Percentiles rank a stretch among this genome's conserved stretches.
phyloP scores from a whole-genome alignment of 2,113 vertebrate species.

The Pitta sordida region DNA sequence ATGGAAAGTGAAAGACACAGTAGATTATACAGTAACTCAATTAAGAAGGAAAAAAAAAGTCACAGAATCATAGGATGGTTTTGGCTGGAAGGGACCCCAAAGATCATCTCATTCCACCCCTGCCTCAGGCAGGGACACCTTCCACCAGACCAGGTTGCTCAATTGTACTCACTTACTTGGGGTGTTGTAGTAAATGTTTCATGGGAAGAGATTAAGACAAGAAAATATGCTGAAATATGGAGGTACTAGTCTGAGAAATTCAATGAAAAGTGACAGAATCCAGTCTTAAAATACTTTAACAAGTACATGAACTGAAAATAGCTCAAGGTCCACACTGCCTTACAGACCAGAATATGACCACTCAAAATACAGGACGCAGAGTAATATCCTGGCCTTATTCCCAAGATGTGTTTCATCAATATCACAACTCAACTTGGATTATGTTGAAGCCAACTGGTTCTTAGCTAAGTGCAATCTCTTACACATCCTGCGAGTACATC shows the following conservation, averaged over 20 bases:
- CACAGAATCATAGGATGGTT: not conserved
- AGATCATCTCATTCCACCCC: not conserved
- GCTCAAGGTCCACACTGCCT: not conserved
- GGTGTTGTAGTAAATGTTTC: not conserved
- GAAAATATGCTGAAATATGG: not conserved
- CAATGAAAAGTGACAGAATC: not conserved
- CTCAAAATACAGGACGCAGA: not conserved
- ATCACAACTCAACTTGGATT: not conserved
- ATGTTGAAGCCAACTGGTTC: not conserved
- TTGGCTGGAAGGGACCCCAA: not conserved
- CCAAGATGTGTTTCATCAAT: not conserved
- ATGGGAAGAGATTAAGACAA: not conserved
- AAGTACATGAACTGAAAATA: not conserved
- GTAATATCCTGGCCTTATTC: not conserved
- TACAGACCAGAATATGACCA: not conserved
- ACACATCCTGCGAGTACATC: not conserved
- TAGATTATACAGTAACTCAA: not conserved
- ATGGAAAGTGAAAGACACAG: not conserved
- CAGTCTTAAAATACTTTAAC: not conserved
- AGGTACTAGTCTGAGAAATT: not conserved
- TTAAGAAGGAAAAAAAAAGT: not conserved
- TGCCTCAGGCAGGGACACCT: not conserved
- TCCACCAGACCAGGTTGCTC: not conserved
- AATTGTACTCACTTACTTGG: not conserved
- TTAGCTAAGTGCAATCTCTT: not conserved